Base-by-base conservation (phyloP, 2,888 invertebrate genomes). In the Eristalis arbustorum region DNA sequence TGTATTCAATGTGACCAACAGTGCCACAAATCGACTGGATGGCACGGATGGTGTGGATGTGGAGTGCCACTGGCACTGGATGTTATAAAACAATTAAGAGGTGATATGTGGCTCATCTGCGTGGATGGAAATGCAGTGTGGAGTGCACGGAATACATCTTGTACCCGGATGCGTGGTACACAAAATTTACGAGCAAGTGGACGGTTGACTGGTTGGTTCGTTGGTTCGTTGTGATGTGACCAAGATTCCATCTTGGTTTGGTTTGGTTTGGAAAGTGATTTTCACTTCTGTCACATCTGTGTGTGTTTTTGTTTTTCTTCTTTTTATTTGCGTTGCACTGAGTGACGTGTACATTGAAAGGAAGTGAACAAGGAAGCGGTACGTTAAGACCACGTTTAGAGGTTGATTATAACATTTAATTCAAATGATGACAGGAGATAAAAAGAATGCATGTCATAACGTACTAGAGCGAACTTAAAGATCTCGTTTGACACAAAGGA, bases 11-110 rank as follows among this genome's bases (percentile, higher is more conserved):
- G 76, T 81, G 81, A 56, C n/a, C 57, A 71, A 11, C 25, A n/a
- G 61, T 61, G 63, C 57, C 61, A 66, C 73, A 68, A 79, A 68
- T 64, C 63, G 49, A 13, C 22, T 59, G 80, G 59, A 73, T 80
- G 49, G 84, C 28, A 13, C 56, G 66, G 49, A 42, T 42, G 42
- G 42, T 34, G 18, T 49, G 49, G 49, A 49, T 18, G 49, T 31
- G 31, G 8, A 31, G 31, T 31, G 31, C 8, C 31, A 31, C 8
- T 31, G 8, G 31, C 18, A 49, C 10, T 49, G 49, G 49, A 49
- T 74, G 73, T 85, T 81, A 81, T 69, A 77, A 81, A 73, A 81
- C 77, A 69, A 77, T 85, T 81, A 72, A 76, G 76, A 80, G 81
- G 68, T 64, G 76, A 68, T 73, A 73, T 81, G 68, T 68, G 59